Evolutionary conservation across 2,797 vertebrate species (phyloP), one percentile per base, ranked within the genome.

Genomic region (Arremon brunneinucha): DNA sequence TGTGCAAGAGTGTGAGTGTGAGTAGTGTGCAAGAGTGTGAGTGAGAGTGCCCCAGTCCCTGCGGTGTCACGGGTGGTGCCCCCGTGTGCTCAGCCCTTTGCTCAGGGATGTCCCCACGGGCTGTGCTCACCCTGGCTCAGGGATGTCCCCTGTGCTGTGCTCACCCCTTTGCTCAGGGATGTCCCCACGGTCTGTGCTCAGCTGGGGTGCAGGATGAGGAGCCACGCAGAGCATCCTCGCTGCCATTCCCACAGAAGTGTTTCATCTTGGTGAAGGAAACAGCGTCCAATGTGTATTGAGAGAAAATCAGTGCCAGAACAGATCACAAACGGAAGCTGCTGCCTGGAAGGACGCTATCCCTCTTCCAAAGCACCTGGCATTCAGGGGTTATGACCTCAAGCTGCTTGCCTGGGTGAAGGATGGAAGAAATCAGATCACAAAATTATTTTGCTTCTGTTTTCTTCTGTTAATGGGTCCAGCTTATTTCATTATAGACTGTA

Each of bases 151-250:
- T 22, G 44, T 46, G 11, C 44, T 46, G 44, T 8, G 46, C 46
- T 47, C 22, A 47, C 24, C 50, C 65, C 2, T 1, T 2, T 35
- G 35, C 35, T 4, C 32, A 12, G 41, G 39, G 56, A 8, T 27
- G 46, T 60, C 41, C 82, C 44, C 6, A 1, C 0, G 1, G 34
- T 13, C 18, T 17, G 50, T 11, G 44, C 44, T 7, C 13, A 34
- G 56, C 53, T 14, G 6, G 2, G 14, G 5, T 7, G 56, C 83
- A 59, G 90, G 67, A 28, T 3, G 9, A 37, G 52, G 2, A 15
- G 23, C 14, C 2, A 0, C 6, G 30, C 47, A 9, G 24, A 1
- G 26, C 14, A 0, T 7, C 7, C 65, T 46, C 3, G 0, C 72
- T 71, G 72, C 50, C 71, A 14, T 71, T 37, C 28, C 59, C 4